phyloP scores from a whole-genome alignment of 1,140 invertebrate species.

The Pseudomyrmex dendroicus region DNA sequence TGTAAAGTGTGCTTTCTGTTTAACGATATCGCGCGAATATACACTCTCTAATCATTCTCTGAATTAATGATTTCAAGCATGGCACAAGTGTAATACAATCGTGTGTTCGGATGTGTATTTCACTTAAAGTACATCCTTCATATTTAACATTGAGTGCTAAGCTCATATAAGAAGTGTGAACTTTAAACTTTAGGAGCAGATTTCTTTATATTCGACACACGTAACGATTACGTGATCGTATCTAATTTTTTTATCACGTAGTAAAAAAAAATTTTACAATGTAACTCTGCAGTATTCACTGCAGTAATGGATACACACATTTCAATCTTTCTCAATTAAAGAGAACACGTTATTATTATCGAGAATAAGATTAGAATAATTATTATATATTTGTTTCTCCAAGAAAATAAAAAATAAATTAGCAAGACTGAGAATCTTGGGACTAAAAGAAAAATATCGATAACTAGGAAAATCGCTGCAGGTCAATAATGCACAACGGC shows the following conservation, averaged over 20 bases:
- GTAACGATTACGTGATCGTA: neutral
- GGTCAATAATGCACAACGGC: conserved; percentile 28
- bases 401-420: neutral
- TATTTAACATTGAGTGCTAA: conserved; percentile 25
- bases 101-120: conserved; percentile 4
- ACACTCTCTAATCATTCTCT: conserved; percentile 23
- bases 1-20: conserved; percentile 17
- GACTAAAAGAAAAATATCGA: conserved; percentile 13
- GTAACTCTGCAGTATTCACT: neutral
- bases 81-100: neutral
- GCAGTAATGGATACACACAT: neutral
- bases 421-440: neutral
- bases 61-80: conserved; percentile 38
- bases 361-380: neutral
- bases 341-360: neutral
- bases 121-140: conserved; percentile 17
- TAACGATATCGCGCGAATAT: conserved; percentile 4
- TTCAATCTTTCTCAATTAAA: neutral
- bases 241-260: neutral
- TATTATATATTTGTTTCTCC: neutral
- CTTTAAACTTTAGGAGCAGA: conserved; percentile 6
- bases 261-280: neutral
- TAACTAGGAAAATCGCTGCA: conserved; percentile 1
- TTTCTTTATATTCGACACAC: neutral
- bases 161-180: conserved; percentile 13